These are phyloP conservation scores for Oedothorax gibbosus DNA, from an alignment of 1,140 invertebrate species.

Conservation along the genomic window DNA sequence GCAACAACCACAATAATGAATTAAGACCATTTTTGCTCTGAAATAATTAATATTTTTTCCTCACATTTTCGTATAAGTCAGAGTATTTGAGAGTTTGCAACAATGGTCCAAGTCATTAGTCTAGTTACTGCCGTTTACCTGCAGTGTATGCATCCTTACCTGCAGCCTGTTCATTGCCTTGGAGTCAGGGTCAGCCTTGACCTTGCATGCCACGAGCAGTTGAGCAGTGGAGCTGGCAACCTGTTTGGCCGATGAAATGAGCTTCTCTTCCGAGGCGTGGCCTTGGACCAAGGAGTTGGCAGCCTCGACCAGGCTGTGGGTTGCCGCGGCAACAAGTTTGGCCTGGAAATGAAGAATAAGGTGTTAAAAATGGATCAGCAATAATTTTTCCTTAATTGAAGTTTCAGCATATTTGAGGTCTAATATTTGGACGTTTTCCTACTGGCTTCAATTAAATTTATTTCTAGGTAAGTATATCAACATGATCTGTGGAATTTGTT, in stretches of 20 bases:
- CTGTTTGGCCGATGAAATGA: conserved; percentile 95
- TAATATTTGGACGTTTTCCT: too few relatives aligned
- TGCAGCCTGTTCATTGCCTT: conserved; percentile 92
- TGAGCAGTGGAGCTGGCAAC: conserved; percentile 98
- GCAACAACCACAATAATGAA: too few relatives aligned
- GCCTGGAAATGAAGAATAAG: conserved; percentile 70
- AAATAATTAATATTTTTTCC: background rate
- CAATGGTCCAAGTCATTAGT: background rate
- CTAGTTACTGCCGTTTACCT: too few relatives aligned
- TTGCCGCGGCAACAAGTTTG: conserved; percentile 93
- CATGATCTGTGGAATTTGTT: too few relatives aligned
- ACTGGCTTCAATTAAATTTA: too few relatives aligned
- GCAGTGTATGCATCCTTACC: conserved; percentile 66
- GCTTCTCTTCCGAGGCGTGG: conserved; percentile 91
- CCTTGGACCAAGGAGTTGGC: conserved; percentile 97
- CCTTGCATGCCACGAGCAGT: conserved; percentile 96
- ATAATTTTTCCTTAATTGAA: too few relatives aligned
- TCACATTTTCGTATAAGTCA: background rate
- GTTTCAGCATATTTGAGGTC: too few relatives aligned
- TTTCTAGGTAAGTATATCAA: too few relatives aligned
- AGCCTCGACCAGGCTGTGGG: conserved; percentile 96
- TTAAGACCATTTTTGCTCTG: too few relatives aligned
- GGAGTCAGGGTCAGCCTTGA: conserved; percentile 96
- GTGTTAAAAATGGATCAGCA: too few relatives aligned
- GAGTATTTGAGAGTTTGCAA: background rate